Evolutionary conservation across 92 coral and sea anemone species (phyloP).

Genomic region (Epizoanthus scotinus): DNA sequence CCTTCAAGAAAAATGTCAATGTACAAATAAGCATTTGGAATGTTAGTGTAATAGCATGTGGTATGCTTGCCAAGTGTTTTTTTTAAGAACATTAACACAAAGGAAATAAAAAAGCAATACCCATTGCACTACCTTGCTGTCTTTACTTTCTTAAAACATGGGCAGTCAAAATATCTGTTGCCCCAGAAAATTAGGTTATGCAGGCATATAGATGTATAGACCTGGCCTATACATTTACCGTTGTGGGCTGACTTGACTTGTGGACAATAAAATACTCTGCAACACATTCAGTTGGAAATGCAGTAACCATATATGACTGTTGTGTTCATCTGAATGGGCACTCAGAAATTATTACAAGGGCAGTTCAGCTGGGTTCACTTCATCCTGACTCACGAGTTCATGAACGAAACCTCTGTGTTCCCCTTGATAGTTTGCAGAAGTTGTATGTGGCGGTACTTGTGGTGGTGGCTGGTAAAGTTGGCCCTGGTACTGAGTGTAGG

Average conservation of each 20-base stretch:
- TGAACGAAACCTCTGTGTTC: conserved; percentile 8
- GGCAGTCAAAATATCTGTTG: not conserved
- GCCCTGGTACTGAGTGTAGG: conserved; percentile 3
- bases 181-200: no score
- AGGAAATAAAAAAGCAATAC: not conserved
- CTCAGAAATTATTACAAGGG: no score
- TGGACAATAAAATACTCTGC: no score
- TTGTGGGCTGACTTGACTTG: no score
- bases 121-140: not conserved
- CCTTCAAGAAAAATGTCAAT: no score
- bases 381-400: no score
- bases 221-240: no score
- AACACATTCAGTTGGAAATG: no score
- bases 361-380: no score
- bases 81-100: not conserved
- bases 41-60: not conserved
- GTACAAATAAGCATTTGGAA: not conserved
- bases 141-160: not conserved
- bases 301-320: no score
- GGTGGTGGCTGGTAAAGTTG: not conserved
- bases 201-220: not conserved
- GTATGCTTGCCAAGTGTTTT: conserved; percentile 1
- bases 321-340: no score
- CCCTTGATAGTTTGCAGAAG: not conserved
- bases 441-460: not conserved